Conservation (phyloP, 2,113 vertebrate genomes). For the Syngnathus scovelli region DNA sequence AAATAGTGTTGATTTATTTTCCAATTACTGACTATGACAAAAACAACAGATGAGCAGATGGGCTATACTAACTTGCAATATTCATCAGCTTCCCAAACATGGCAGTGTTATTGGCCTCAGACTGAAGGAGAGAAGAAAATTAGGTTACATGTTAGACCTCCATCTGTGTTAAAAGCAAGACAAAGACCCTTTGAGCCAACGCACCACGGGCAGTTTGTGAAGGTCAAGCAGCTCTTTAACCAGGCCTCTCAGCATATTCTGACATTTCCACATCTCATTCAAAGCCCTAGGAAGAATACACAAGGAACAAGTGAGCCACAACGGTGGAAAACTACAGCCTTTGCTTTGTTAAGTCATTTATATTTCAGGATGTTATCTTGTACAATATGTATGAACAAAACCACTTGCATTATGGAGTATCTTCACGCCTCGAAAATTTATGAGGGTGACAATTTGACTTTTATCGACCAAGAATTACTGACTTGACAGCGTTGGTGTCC, state of each 20-base stretch:
- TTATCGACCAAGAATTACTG: slow-evolving; percentile 58
- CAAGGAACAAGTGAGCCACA: neutral
- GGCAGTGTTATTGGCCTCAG: slow-evolving; percentile 88
- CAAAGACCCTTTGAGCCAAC: slow-evolving; percentile 12
- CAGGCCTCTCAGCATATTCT: slow-evolving; percentile 95
- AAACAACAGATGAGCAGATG: neutral
- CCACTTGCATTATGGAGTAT: neutral
- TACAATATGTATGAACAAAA: neutral
- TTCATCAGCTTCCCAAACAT: slow-evolving; percentile 98
- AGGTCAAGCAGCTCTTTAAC: slow-evolving; percentile 93
- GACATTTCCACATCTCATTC: slow-evolving; percentile 99
- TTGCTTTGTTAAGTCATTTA: neutral
- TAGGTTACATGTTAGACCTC: neutral
- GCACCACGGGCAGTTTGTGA: slow-evolving; percentile 90
- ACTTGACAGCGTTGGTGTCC: slow-evolving; percentile 99
- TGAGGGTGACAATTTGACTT: no score
- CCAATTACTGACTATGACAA: neutral
- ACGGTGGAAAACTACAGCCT: neutral
- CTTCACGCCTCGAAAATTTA: no score
- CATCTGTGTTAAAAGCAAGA: neutral
- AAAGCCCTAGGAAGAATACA: slow-evolving; percentile 75
- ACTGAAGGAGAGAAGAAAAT: slow-evolving; percentile 63
- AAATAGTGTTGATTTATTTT: neutral
- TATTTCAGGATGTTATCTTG: neutral
- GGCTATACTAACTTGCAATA: slow-evolving; percentile 86